Evolutionary conservation across 1,140 invertebrate species (phyloP).

Genomic region (Diabrotica virgifera): DNA sequence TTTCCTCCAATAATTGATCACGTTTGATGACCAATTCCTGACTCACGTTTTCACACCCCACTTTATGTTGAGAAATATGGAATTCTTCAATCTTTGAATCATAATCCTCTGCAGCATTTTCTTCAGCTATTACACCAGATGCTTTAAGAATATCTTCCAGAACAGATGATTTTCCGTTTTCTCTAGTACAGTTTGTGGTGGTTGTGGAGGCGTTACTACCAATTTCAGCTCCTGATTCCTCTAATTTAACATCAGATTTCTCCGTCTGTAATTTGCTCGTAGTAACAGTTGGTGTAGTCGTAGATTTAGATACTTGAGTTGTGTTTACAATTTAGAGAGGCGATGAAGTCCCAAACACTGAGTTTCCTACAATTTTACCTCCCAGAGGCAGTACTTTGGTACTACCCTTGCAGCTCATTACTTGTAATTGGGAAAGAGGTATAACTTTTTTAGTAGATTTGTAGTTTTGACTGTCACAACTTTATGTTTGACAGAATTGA

Average conservation of each 20-base stretch:
- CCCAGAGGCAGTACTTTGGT: slow-evolving; percentile 42
- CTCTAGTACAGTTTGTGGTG: neutral
- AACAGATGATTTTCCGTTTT: slow-evolving; percentile 23
- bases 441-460: slow-evolving; percentile 40
- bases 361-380: slow-evolving; percentile 34
- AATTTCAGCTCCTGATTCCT: neutral
- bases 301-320: slow-evolving; percentile 6
- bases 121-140: slow-evolving; percentile 15
- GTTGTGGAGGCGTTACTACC: no score
- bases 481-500: slow-evolving; percentile 40
- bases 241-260: neutral
- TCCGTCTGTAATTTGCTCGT: neutral
- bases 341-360: slow-evolving; percentile 1
- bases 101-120: slow-evolving; percentile 20
- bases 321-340: slow-evolving; percentile 9
- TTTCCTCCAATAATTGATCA: no score
- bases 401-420: slow-evolving; percentile 41
- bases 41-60: neutral
- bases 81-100: slow-evolving; percentile 25
- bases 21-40: no score
- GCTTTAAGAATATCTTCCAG: slow-evolving; percentile 25
- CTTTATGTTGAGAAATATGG: slow-evolving; percentile 23
- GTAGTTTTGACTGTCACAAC: slow-evolving; percentile 41
- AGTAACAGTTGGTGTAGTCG: neutral
- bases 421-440: slow-evolving; percentile 41